Base-by-base conservation (phyloP, 2,888 invertebrate genomes). In the Bellardia bayeri region DNA sequence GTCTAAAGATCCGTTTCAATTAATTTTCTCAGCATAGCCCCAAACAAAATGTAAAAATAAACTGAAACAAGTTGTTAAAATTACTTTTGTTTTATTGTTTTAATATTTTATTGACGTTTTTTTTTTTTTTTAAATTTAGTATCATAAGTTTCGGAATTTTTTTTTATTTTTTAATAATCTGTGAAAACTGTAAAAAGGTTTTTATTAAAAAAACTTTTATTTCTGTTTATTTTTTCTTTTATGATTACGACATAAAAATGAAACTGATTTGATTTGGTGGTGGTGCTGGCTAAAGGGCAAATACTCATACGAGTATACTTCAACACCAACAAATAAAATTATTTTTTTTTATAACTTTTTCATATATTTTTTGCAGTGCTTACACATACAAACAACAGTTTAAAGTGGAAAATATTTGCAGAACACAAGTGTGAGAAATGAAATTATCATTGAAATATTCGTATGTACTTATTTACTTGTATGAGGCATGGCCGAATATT, bases 121-220 rank as follows among this genome's bases (percentile, higher is more conserved):
- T 0, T 54, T 30, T 42, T 58, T 0, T 76, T 61, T 23, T 42
- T 76, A 13, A 45, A 54, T 63, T 75, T 69, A 40, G 66, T 75
- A 56, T 51, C 5, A 58, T 49, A 82, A 82, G 58, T 68, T 75
- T 68, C 8, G 13, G 16, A 33, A 23, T 54, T 40, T 45, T 45
- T 54, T 14, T 42, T 51, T 33, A 5, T 82, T 74, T 74, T 66
- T 74, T 84, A 74, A 82, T 86, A 79, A 78, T 61, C 72, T 86
- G 75, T 79, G 63, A 72, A 78, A 85, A 64, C 30, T 76, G 30
- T 64, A 63, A 72, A 71, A 78, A 74, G 40, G 63, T 64, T 76
- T 72, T 81, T 72, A 51, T 56, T n/a, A 81, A 33, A 85, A 82
- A 75, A 63, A 85, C 13, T 58, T 81, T 81, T 66, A 11, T 64